Base-by-base conservation (phyloP, 2,888 invertebrate species). In the Amaurobius ferox region DNA sequence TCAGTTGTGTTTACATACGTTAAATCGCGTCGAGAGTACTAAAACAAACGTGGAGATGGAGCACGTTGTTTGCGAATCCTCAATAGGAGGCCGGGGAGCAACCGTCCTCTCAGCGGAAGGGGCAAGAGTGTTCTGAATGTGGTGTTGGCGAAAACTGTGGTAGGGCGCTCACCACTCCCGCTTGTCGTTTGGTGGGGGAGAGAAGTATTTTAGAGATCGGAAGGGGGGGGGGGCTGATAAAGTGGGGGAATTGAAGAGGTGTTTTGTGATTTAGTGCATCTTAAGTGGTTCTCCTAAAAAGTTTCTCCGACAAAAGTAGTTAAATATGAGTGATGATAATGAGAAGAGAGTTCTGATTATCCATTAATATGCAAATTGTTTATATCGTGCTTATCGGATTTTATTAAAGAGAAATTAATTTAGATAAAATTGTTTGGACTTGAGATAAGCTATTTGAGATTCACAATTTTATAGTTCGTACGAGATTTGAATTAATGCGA, bases 201-300 rank as follows among this genome's bases (percentile, higher is more conserved):
- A 23, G 16, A 16, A 23, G 55, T 55, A 55, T 55, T 55, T 55
- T 23, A 44, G 44, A 16, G 13, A 44, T 7, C 44, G 16, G 44
- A 35, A 11, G 11, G 44, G 16, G 44, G 16, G 44, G 55, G 55
- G 55, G 55, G 55, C 1, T 55, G 55, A 55, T 55, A 55, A 55
- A 19, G 55, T 11, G 55, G 55, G 55, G 55, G 55, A 55, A 23
- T 55, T 55, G 55, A 55, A 55, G 55, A 55, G 55, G 55, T 55
- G 23, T 55, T 55, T 55, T 55, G 55, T 55, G 55, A 55, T 55
- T 55, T 55, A 55, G 55, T 23, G 19, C 55, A 55, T 55, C 55
- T 55, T 55, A 55, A 55, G 55, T 55, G 55, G 55, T 23, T 55
- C n/a, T 55, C 23, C 55, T 55, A 55, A 55, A 55, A 55, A 55